These are phyloP conservation scores for Dipodomys spectabilis DNA, from an alignment of 2,113 vertebrate species.

Conservation along the genomic window DNA sequence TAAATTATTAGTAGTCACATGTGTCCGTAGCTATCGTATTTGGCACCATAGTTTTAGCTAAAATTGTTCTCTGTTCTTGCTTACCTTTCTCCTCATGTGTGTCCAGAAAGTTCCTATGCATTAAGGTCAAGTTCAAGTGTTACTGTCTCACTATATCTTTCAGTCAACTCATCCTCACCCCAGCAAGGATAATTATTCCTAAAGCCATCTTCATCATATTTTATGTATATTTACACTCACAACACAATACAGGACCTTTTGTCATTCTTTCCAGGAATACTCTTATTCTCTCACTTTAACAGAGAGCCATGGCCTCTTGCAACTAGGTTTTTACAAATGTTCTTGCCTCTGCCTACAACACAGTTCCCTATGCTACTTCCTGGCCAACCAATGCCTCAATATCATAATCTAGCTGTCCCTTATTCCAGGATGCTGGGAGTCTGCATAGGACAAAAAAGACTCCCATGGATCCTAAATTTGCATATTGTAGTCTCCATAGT, in stretches of 20 bases:
- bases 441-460: neutral
- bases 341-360: neutral
- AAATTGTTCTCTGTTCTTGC: neutral
- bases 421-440: neutral
- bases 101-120: neutral
- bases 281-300: neutral
- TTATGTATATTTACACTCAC: too few relatives aligned
- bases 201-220: neutral
- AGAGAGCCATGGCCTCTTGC: neutral
- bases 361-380: neutral
- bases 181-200: neutral
- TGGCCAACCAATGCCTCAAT: neutral
- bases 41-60: neutral
- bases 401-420: neutral
- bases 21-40: neutral
- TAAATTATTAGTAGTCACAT: neutral
- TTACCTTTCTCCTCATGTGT: neutral
- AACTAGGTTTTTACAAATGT: neutral
- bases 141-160: neutral
- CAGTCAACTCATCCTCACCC: neutral
- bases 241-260: neutral
- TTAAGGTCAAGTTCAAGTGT: neutral
- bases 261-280: neutral
- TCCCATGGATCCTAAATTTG: neutral
- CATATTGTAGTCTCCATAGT: neutral